Evolutionary conservation across 1,140 invertebrate species (phyloP).

Genomic region (Papilio polyxenes): DNA sequence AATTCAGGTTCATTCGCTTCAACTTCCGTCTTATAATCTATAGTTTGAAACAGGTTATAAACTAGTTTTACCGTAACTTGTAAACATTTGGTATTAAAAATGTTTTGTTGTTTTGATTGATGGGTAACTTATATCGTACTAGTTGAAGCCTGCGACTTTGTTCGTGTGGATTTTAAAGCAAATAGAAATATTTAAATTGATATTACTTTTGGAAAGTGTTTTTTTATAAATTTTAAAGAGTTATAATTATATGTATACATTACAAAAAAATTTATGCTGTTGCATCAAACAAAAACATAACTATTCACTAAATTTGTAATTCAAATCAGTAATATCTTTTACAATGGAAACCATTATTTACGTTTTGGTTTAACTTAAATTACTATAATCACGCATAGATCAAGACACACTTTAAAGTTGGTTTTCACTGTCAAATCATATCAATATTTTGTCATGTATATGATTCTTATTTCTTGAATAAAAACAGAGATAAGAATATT

Average conservation of each 20-base stretch:
- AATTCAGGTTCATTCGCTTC: not conserved
- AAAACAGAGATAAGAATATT: no score
- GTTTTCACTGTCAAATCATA: not conserved
- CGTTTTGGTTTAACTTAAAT: conserved; percentile 18
- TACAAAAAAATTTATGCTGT: no score
- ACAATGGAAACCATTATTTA: conserved; percentile 10
- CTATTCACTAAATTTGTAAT: not conserved
- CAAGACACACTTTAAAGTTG: not conserved
- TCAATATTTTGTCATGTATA: not conserved
- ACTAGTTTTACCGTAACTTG: not conserved
- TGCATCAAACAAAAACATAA: not conserved
- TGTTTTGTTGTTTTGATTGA: not conserved
- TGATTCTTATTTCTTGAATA: not conserved
- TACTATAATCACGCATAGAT: not conserved
- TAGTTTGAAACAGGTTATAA: not conserved
- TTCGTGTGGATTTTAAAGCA: not conserved
- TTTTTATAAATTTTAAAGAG: no score
- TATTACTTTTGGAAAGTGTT: no score
- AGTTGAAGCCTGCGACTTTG: not conserved
- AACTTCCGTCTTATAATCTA: conserved; percentile 8
- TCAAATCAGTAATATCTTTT: conserved; percentile 10
- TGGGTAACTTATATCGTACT: not conserved
- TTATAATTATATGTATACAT: no score
- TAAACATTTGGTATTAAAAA: not conserved
- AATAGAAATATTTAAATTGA: not conserved